Evolutionary conservation across 2,113 vertebrate species (phyloP).

Genomic region (Aegithalos caudatus): DNA sequence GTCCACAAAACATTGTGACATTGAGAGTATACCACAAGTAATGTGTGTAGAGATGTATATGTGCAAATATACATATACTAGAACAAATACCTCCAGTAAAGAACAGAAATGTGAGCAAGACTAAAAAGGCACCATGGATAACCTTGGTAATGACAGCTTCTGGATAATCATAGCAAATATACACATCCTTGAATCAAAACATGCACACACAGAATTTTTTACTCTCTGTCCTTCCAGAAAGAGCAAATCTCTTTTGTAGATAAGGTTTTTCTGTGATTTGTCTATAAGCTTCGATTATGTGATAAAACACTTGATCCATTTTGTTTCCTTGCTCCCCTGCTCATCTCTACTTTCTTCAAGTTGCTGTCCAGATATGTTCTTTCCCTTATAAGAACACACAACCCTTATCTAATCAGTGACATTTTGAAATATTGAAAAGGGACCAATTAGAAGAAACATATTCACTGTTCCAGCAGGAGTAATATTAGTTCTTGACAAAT

Average conservation of each 20-base stretch:
- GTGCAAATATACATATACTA: background rate
- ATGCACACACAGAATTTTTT: background rate
- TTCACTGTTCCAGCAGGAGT: background rate
- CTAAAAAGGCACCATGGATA: background rate
- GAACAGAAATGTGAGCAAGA: background rate
- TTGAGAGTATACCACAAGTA: background rate
- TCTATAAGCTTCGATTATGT: background rate
- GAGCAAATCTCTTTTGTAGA: background rate
- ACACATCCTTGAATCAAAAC: background rate
- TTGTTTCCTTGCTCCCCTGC: background rate
- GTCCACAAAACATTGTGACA: background rate
- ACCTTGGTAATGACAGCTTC: background rate
- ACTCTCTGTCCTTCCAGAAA: background rate
- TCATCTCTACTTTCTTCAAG: background rate
- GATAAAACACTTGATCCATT: background rate
- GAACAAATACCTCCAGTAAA: background rate
- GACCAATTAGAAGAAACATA: background rate
- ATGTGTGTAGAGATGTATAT: background rate
- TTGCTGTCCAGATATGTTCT: background rate
- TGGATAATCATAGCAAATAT: background rate
- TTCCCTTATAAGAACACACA: background rate
- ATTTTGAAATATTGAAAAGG: background rate
- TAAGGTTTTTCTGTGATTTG: background rate
- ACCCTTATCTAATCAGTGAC: background rate
- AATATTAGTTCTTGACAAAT: background rate